These are phyloP conservation scores for Kryptolebias marmoratus DNA, from an alignment of 2,113 vertebrate species.

Conservation along the genomic window DNA sequence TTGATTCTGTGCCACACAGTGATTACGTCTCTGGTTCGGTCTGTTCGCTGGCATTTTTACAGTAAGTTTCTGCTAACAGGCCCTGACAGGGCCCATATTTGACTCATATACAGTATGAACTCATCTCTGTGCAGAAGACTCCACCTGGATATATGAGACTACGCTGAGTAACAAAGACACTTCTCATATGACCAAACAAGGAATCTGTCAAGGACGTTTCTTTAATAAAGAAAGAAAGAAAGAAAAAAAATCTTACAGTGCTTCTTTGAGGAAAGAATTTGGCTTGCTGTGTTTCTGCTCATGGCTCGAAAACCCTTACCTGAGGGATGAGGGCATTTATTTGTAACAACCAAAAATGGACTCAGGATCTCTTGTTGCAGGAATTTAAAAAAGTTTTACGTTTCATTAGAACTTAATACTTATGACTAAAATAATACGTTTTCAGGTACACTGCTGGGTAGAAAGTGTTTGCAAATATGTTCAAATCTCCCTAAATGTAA, in stretches of 20 bases:
- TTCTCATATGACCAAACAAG: not conserved
- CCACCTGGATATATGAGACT: not conserved
- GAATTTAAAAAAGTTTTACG: not conserved
- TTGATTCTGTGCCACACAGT: too few species aligned
- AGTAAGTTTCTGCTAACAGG: conserved; percentile 18
- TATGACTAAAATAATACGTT: too few species aligned
- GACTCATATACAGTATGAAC: conserved; percentile 16
- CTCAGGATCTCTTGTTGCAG: not conserved
- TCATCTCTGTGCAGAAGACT: conserved; percentile 11
- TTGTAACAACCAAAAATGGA: conserved; percentile 1
- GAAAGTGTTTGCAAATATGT: too few species aligned
- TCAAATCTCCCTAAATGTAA: too few species aligned
- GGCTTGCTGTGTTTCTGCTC: too few species aligned
- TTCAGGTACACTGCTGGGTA: too few species aligned
- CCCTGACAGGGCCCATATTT: conserved; percentile 25
- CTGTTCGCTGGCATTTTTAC: conserved; percentile 5
- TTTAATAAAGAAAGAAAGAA: not conserved
- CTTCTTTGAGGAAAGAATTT: too few species aligned
- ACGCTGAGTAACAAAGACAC: not conserved
- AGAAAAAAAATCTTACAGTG: too few species aligned
- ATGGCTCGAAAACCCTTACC: not conserved
- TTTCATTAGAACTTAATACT: not conserved
- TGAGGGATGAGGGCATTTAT: not conserved
- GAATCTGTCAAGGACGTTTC: not conserved
- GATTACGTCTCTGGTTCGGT: not conserved